These are phyloP conservation scores for Bubo blakistoni DNA, from an alignment of 2,113 vertebrate species.

Conservation along the genomic window DNA sequence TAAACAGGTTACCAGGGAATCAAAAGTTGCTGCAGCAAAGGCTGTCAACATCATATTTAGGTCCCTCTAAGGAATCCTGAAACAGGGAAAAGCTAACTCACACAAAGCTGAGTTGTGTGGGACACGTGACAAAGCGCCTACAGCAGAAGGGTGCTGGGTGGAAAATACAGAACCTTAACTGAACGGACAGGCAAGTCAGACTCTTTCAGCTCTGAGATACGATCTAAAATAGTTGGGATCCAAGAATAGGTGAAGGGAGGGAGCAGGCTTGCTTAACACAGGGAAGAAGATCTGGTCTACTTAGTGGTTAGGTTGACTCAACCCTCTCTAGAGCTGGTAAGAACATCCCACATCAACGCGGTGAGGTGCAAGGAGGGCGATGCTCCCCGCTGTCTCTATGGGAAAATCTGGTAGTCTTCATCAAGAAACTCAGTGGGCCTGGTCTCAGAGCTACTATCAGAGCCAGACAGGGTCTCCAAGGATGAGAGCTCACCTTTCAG, in stretches of 20 bases:
- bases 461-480: not conserved
- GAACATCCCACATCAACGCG: not conserved
- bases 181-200: not conserved
- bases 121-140: not conserved
- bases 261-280: not conserved
- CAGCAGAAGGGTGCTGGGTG: not conserved
- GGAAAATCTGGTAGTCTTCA: not conserved
- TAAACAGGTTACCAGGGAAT: not conserved
- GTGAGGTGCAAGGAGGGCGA: not conserved
- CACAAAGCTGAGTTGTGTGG: fast-evolving
- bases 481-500: not conserved
- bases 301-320: not conserved
- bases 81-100: not conserved
- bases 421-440: not conserved
- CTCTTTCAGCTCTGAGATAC: not conserved
- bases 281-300: not conserved
- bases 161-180: not conserved
- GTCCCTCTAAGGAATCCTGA: not conserved
- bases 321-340: not conserved
- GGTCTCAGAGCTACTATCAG: not conserved
- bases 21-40: not conserved
- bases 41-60: not conserved
- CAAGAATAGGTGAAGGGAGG: not conserved
- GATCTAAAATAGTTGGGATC: not conserved
- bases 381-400: not conserved